These are phyloP conservation scores for Agriotes lineatus DNA, from an alignment of 2,888 invertebrate genomes.

Conservation along the genomic window DNA sequence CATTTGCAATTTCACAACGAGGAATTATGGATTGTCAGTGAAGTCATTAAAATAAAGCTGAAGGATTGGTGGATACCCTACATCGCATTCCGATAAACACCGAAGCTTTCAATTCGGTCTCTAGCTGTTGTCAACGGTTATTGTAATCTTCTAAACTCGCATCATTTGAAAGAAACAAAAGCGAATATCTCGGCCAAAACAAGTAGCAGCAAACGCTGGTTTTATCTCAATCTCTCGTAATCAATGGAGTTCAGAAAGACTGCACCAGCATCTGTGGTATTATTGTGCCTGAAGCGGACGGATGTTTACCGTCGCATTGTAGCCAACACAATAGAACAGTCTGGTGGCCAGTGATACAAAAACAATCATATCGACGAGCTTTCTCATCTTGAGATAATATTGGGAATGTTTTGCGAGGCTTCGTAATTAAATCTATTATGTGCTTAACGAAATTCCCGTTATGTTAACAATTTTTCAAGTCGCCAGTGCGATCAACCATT, in stretches of 20 bases:
- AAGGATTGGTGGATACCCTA: no score
- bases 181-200: background rate
- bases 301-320: slow-evolving; percentile 31
- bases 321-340: slow-evolving; percentile 30
- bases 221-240: slow-evolving; percentile 28
- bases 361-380: slow-evolving; percentile 32
- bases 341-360: slow-evolving; percentile 33
- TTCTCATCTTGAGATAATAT: slow-evolving; percentile 35
- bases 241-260: slow-evolving; percentile 29
- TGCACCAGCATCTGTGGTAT: slow-evolving; percentile 32
- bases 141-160: background rate
- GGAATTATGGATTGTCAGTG: no score
- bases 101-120: background rate
- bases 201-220: slow-evolving; percentile 23
- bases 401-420: slow-evolving; percentile 27
- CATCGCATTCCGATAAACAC: no score
- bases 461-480: slow-evolving; percentile 4
- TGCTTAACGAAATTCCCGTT: slow-evolving; percentile 17
- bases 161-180: background rate
- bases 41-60: no score
- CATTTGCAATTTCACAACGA: no score
- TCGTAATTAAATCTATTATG: slow-evolving; percentile 32
- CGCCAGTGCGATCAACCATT: background rate
- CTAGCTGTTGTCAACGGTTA: background rate
- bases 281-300: slow-evolving; percentile 37